Percentiles rank a stretch among this genome's conserved stretches.
Conservation (phyloP, 2,888 invertebrate genomes). For the Tanytarsus gracilentus region DNA sequence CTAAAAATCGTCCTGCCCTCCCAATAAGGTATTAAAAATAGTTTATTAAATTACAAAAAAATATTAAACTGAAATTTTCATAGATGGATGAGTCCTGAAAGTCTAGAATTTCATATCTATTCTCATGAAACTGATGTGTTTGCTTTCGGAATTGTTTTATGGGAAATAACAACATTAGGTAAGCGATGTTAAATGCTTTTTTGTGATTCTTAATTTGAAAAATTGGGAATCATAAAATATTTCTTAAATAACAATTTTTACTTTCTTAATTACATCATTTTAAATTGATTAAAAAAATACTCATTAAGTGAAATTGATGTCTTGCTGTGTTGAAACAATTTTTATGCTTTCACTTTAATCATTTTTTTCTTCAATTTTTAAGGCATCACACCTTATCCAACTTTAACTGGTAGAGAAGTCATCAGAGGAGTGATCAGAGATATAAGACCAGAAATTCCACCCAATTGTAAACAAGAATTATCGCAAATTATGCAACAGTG, state of each 20-base stretch:
- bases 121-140: conserved; percentile 77
- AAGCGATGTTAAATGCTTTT: conserved; percentile 19
- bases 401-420: conserved; percentile 75
- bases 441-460: conserved; percentile 65
- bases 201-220: not conserved
- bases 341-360: not conserved
- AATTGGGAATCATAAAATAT: not conserved
- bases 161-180: conserved; percentile 83
- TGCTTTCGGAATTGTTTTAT: conserved; percentile 77
- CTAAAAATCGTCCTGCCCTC: conserved; percentile 38
- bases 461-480: conserved; percentile 65
- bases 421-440: conserved; percentile 69
- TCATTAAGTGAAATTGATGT: too few species aligned
- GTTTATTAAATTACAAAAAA: conserved; percentile 40
- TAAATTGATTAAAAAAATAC: too few species aligned
- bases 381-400: conserved; percentile 82
- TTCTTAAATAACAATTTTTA: not conserved
- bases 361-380: conserved; percentile 29
- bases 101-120: conserved; percentile 66
- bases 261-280: too few species aligned
- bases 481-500: conserved; percentile 54
- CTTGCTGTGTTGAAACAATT: too few species aligned
- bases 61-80: too few species aligned
- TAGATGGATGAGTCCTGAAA: conserved; percentile 86
- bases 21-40: conserved; percentile 40